These are phyloP conservation scores for Drosophila pectinifera DNA, from an alignment of 1,140 invertebrate species.

Conservation along the genomic window DNA sequence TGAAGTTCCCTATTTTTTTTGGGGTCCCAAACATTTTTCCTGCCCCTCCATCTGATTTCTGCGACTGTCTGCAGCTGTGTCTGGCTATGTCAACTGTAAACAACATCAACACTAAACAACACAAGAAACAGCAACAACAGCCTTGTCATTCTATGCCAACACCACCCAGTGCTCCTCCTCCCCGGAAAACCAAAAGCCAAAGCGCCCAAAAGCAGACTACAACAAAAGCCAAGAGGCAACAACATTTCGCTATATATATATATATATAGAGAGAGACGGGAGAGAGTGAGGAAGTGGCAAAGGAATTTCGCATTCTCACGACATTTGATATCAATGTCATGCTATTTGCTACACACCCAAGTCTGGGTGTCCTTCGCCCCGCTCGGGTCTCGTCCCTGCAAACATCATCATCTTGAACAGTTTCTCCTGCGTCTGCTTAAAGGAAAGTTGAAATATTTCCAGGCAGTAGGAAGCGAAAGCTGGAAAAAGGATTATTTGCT, in stretches of 20 bases:
- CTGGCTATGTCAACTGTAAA: conserved; percentile 81
- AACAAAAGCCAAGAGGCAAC: conserved; percentile 58
- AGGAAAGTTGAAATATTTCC: conserved; percentile 36
- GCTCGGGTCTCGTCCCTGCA: background rate
- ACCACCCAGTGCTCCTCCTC: background rate
- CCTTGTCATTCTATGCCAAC: conserved; percentile 42
- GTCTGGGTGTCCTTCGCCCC: conserved; percentile 23
- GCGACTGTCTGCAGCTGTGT: conserved; percentile 76
- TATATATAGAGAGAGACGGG: background rate
- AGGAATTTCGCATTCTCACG: conserved; percentile 65
- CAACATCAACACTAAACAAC: conserved; percentile 66
- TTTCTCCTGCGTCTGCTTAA: conserved; percentile 35
- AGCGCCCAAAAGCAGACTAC: conserved; percentile 65
- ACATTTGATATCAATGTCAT: conserved; percentile 83
- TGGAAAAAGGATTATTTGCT: conserved; percentile 68
- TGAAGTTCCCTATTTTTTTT: conserved; percentile 29
- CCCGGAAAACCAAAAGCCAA: conserved; percentile 28
- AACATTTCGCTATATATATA: conserved; percentile 21
- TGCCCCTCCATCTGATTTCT: conserved; percentile 21
- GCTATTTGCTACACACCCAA: conserved; percentile 59
- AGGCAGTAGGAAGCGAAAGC: conserved; percentile 27
- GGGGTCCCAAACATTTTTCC: conserved; percentile 19
- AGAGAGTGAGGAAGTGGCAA: conserved; percentile 18
- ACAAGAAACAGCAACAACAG: conserved; percentile 34
- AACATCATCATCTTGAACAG: conserved; percentile 34